These are phyloP conservation scores for Heterodera schachtii DNA, from an alignment of 1,140 invertebrate species.

Conservation along the genomic window DNA sequence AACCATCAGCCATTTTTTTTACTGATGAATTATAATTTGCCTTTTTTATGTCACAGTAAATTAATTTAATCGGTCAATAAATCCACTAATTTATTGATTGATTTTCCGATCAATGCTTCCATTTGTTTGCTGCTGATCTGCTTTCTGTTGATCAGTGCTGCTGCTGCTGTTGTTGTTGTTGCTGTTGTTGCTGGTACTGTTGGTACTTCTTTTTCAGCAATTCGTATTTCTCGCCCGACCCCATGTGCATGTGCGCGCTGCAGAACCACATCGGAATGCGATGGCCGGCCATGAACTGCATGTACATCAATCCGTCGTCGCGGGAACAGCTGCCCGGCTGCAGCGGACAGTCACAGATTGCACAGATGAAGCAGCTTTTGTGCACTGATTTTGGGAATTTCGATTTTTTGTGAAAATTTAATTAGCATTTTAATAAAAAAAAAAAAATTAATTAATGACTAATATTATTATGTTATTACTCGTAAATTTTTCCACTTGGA, in stretches of 20 bases:
- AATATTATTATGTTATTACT: slow-evolving; percentile 1
- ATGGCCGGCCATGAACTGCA: slow-evolving; percentile 32
- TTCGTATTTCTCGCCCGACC: slow-evolving; percentile 36
- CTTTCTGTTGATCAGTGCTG: background rate
- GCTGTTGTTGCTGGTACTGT: background rate
- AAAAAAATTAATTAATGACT: background rate
- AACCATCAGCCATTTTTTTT: too few species aligned
- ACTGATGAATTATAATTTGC: too few species aligned
- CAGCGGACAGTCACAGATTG: slow-evolving; percentile 22
- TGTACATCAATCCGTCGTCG: slow-evolving; percentile 25
- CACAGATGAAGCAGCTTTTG: slow-evolving; percentile 34
- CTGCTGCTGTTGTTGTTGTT: background rate
- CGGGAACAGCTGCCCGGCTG: slow-evolving; percentile 14
- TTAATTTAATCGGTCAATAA: too few species aligned
- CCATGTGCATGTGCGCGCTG: slow-evolving; percentile 28
- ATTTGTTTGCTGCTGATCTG: too few species aligned
- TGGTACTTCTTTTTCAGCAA: slow-evolving; percentile 32
- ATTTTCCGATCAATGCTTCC: too few species aligned
- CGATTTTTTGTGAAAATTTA: background rate
- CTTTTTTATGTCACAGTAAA: too few species aligned
- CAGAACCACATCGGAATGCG: slow-evolving; percentile 38
- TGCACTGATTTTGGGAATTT: slow-evolving; percentile 6
- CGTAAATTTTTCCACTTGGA: slow-evolving; percentile 28
- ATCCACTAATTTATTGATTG: too few species aligned
- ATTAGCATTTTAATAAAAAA: background rate